A percentile compares a stretch with the other conserved stretches of the same genome.
Conservation (phyloP, 2,888 invertebrate species). For the Hypomecis atomaria region DNA sequence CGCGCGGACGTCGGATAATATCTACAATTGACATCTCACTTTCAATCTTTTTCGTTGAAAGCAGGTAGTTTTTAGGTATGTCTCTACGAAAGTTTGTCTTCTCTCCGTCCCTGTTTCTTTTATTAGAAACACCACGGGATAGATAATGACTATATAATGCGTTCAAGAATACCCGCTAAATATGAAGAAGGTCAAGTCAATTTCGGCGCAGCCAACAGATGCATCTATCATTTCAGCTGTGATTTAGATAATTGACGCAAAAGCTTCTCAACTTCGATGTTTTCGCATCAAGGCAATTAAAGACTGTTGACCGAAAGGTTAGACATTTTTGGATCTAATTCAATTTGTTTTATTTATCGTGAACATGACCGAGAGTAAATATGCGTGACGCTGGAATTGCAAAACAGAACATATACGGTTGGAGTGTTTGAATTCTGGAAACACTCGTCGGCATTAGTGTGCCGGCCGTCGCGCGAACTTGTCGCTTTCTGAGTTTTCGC, state of each 20-base stretch:
- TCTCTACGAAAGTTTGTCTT: no score
- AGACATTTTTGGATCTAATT: constrained; percentile 50
- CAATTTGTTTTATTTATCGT: constrained; percentile 46
- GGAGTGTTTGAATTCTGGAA: constrained; percentile 53
- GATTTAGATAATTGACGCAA: constrained; percentile 17
- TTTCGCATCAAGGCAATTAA: constrained; percentile 19
- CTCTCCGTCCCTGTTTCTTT: no score
- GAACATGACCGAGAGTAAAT: constrained; percentile 44
- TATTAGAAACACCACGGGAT: no score
- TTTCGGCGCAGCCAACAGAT: constrained; percentile 10
- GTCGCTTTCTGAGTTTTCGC: constrained; percentile 77
- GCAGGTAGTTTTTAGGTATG: no score
- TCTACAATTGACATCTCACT: constrained; percentile 2
- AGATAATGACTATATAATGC: no score
- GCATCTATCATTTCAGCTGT: constrained; percentile 18
- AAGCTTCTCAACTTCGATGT: constrained; percentile 19
- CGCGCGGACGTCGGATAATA: constrained; percentile 11
- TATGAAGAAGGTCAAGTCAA: constrained; percentile 17
- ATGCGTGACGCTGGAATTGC: constrained; percentile 56
- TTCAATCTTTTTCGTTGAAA: not conserved
- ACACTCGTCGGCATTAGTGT: constrained; percentile 72
- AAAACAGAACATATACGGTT: constrained; percentile 45
- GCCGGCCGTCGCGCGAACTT: constrained; percentile 74
- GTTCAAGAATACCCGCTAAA: not conserved
- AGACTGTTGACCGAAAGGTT: constrained; percentile 46